These are phyloP conservation scores for Lamellibrachia satsuma DNA, from an alignment of 2,888 invertebrate genomes.

Conservation along the genomic window DNA sequence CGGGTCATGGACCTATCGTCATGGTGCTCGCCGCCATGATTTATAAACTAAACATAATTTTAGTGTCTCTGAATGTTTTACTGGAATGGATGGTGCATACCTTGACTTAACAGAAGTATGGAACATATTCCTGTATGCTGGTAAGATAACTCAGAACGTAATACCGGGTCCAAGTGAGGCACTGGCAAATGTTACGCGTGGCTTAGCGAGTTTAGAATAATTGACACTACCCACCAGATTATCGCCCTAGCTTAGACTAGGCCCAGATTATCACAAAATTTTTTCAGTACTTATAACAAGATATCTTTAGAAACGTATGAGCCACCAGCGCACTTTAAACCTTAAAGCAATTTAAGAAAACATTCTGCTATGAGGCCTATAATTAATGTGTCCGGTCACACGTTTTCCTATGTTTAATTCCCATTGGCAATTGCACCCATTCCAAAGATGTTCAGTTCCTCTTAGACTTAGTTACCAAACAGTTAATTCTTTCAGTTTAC, in stretches of 20 bases:
- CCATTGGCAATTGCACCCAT: too few species aligned
- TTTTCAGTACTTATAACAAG: too few species aligned
- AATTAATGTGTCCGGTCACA: too few species aligned
- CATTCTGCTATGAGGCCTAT: too few species aligned
- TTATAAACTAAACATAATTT: not conserved
- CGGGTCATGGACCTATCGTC: not conserved
- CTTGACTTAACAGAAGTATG: not conserved
- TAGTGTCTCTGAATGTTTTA: not conserved
- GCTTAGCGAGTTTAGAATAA: not conserved
- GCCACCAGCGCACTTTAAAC: not conserved
- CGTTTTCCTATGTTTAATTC: too few species aligned
- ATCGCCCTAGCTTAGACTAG: not conserved
- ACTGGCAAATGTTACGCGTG: not conserved
- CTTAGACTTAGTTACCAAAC: too few species aligned
- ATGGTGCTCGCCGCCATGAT: conserved; percentile 11
- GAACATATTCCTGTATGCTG: not conserved
- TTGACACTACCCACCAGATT: not conserved
- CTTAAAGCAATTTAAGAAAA: too few species aligned
- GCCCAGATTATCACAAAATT: not conserved
- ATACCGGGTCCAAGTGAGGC: not conserved
- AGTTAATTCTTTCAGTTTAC: too few species aligned
- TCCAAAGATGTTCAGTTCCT: too few species aligned
- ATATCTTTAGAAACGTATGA: not conserved
- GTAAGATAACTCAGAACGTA: not conserved
- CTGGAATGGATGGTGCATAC: conserved; percentile 9